Evolutionary conservation across 2,888 invertebrate species (phyloP), one percentile per base, ranked within the genome.

Genomic region (Ophion costatus): DNA sequence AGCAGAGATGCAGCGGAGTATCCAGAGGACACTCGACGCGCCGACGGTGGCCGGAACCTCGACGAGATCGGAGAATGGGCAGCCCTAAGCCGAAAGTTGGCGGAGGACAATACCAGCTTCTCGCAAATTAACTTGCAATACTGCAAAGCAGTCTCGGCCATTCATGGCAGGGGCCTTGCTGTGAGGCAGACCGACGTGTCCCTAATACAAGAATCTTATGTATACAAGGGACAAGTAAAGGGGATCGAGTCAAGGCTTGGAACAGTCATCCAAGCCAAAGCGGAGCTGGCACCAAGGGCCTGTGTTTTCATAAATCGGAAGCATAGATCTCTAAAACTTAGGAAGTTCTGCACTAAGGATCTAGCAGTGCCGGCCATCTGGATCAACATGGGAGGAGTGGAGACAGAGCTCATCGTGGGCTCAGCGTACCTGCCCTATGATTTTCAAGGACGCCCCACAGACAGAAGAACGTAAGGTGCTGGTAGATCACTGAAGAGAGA

Each of bases 41-140:
- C 78, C 6, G 67, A 71, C n/a, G 74, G 83, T 63, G 78, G 84
- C 82, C 66, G 86, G 17, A 38, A 86, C 57, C 66, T 86, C 10
- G 84, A 38, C 70, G 22, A 7, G 9, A 45, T 14, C 4, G 29
- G 29, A 29, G 3, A 3, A 7, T 17, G n/a, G 20, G 10, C 67
- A 22, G 20, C 20, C 7, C 38, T 64, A 11, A 24, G 45, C 5
- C 29, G 17, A 29, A 69, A 14, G 14, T 29, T 29, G 17, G 0
- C 11, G 66, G 57, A 66, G 4, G 80, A 20, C 9, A 33, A 56
- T 11, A 56, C 24, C 56, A 57, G 2, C 9, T 69, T 83, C 70
- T 73, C 84, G n/a, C 85, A 83, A 14, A 83, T 67, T 1, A 79
- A 85, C 79, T 20, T 85, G 80, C 79, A 81, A 24, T 83, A 86